phyloP scores from a whole-genome alignment of 2,888 invertebrate genomes.

The Dolichopus griseipennis region DNA sequence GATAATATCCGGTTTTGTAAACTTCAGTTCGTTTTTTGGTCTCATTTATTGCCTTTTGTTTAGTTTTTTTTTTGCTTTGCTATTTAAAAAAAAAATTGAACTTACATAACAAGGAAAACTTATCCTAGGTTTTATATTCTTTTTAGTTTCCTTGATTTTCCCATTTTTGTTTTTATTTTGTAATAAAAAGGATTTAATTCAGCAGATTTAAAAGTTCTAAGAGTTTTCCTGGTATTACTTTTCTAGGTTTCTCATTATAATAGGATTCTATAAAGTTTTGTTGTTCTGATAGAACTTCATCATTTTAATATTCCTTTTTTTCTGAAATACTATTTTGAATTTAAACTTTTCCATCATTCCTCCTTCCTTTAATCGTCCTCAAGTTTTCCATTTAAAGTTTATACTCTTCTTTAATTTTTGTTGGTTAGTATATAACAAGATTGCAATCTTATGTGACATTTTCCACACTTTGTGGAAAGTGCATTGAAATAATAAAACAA shows the following conservation, averaged over 20 bases:
- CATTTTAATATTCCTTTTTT: constrained; percentile 3
- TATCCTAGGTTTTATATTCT: background rate
- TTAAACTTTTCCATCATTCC: background rate
- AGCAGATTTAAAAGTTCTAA: too few relatives aligned
- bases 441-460: background rate
- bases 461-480: background rate
- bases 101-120: background rate
- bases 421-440: background rate
- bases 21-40: too few relatives aligned
- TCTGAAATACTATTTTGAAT: too few relatives aligned
- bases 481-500: background rate
- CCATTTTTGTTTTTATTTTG: too few relatives aligned
- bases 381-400: background rate
- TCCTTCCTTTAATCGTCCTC: background rate
- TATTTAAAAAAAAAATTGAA: background rate
- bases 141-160: too few relatives aligned
- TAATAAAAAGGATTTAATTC: too few relatives aligned
- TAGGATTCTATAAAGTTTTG: background rate
- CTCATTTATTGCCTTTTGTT: too few relatives aligned
- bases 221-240: too few relatives aligned
- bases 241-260: too few relatives aligned
- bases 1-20: too few relatives aligned
- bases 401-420: background rate
- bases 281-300: background rate
- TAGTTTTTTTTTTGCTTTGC: too few relatives aligned